Percentiles rank a stretch among this genome's conserved stretches.
These are phyloP conservation scores for Phlogophora meticulosa DNA, from an alignment of 2,888 invertebrate genomes.

Conservation along the genomic window DNA sequence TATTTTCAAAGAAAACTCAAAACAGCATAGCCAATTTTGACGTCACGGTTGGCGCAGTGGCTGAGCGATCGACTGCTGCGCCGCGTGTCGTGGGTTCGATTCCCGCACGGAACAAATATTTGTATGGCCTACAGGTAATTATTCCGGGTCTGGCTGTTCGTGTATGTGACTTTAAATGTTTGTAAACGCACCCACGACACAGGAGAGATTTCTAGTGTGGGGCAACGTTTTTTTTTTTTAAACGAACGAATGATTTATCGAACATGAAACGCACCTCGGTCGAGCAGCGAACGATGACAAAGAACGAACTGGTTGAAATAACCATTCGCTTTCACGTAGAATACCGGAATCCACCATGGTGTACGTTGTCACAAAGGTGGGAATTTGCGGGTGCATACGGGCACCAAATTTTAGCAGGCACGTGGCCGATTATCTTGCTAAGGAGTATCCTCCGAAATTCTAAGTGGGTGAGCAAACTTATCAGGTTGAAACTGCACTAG, in stretches of 20 bases:
- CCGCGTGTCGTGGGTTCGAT: too few species aligned
- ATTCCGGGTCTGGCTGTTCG: too few species aligned
- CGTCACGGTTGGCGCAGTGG: too few species aligned
- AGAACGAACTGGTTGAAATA: slow-evolving; percentile 47
- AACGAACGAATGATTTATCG: too few species aligned
- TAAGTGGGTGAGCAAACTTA: slow-evolving; percentile 57
- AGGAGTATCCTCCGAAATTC: slow-evolving; percentile 49
- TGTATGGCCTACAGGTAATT: too few species aligned
- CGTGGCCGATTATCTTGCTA: slow-evolving; percentile 44
- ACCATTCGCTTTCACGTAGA: slow-evolving; percentile 37
- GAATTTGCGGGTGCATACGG: slow-evolving; percentile 60
- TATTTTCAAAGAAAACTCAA: slow-evolving; percentile 15
- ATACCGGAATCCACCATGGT: slow-evolving; percentile 39
- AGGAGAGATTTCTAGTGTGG: too few species aligned
- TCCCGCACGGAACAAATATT: too few species aligned
- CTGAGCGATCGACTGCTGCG: too few species aligned
- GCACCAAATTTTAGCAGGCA: slow-evolving; percentile 43
- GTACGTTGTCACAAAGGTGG: slow-evolving; percentile 62
- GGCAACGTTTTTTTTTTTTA: too few species aligned
- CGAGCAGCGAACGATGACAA: slow-evolving; percentile 30
- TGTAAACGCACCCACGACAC: too few species aligned
- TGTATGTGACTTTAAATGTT: too few species aligned
- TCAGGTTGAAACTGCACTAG: slow-evolving; percentile 33
- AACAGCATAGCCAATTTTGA: slow-evolving; percentile 18
- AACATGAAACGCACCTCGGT: slow-evolving; percentile 20